phyloP scores from a whole-genome alignment of 2,797 vertebrate genomes.

The Cirrhinus molitorella region DNA sequence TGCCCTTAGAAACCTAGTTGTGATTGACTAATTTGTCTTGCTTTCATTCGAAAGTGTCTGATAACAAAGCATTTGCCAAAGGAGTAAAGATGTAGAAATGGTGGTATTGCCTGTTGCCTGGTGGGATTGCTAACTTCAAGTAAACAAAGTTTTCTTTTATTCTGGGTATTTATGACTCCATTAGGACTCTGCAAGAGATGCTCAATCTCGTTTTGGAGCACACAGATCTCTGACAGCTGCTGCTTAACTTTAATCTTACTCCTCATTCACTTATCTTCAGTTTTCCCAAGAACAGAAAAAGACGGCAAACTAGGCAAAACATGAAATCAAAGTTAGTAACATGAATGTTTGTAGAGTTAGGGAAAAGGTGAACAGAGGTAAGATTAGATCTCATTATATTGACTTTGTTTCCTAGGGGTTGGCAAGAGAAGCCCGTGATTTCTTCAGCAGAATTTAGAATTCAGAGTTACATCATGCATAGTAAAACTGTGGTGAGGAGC shows the following conservation, averaged over 20 bases:
- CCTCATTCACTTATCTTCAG: constrained; percentile 56
- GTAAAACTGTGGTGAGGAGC: neutral
- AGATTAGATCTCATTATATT: neutral
- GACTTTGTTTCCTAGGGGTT: neutral
- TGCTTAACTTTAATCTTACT: constrained; percentile 73
- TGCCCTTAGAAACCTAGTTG: constrained; percentile 26
- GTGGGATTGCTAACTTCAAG: constrained; percentile 76
- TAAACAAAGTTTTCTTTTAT: constrained; percentile 73
- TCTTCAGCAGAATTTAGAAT: constrained; percentile 19
- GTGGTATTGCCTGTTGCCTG: constrained; percentile 69
- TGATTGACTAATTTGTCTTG: constrained; percentile 60
- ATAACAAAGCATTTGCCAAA: constrained; percentile 62
- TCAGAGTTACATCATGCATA: constrained; percentile 10
- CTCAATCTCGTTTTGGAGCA: constrained; percentile 53
- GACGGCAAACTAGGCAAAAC: constrained; percentile 34
- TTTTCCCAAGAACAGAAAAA: constrained; percentile 57
- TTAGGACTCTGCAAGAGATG: constrained; percentile 67
- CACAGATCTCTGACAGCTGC: constrained; percentile 68
- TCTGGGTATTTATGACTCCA: constrained; percentile 74
- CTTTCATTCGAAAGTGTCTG: constrained; percentile 57
- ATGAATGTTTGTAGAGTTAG: constrained; percentile 66
- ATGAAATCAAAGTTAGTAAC: constrained; percentile 71
- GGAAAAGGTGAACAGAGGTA: constrained; percentile 18
- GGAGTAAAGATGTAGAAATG: constrained; percentile 57
- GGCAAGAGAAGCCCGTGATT: neutral